Conservation (phyloP, 2,888 invertebrate genomes). For the Melipona bicolor region DNA sequence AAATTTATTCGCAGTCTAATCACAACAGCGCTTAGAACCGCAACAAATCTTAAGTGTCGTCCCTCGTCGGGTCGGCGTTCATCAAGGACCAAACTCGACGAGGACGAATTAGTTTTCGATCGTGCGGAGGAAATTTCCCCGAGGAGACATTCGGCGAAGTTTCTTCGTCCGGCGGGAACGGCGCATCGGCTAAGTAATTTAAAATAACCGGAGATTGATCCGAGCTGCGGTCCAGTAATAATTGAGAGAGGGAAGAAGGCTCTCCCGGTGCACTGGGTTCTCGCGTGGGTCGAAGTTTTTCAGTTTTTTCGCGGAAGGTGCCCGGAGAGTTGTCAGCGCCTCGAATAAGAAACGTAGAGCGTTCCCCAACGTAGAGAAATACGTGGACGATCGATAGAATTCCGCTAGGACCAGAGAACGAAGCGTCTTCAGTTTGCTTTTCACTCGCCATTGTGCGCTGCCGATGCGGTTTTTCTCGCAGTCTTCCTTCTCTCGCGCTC, state of each 20-base stretch:
- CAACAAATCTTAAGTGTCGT: neutral
- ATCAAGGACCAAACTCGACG: neutral
- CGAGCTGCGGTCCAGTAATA: conserved; percentile 66
- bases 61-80: neutral
- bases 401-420: conserved; percentile 43
- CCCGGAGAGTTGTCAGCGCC: conserved; percentile 57
- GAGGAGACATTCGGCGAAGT: conserved; percentile 59
- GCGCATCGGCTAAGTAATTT: conserved; percentile 71
- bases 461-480: conserved; percentile 19
- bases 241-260: conserved; percentile 66
- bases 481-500: neutral
- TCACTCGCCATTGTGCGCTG: conserved; percentile 56
- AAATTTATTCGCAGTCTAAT: neutral
- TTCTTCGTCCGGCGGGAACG: conserved; percentile 52
- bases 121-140: conserved; percentile 70
- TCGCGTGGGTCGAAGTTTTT: neutral
- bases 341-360: conserved; percentile 32
- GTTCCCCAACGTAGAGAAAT: conserved; percentile 34
- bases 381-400: conserved; percentile 52
- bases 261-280: conserved; percentile 31
- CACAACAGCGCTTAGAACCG: too few species aligned
- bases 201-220: conserved; percentile 74
- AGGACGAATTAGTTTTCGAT: conserved; percentile 72
- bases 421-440: conserved; percentile 66
- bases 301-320: conserved; percentile 39